Percentiles rank a stretch among this genome's conserved stretches.
These are phyloP conservation scores for Geotrupes spiniger DNA, from an alignment of 2,888 invertebrate genomes.

Conservation along the genomic window DNA sequence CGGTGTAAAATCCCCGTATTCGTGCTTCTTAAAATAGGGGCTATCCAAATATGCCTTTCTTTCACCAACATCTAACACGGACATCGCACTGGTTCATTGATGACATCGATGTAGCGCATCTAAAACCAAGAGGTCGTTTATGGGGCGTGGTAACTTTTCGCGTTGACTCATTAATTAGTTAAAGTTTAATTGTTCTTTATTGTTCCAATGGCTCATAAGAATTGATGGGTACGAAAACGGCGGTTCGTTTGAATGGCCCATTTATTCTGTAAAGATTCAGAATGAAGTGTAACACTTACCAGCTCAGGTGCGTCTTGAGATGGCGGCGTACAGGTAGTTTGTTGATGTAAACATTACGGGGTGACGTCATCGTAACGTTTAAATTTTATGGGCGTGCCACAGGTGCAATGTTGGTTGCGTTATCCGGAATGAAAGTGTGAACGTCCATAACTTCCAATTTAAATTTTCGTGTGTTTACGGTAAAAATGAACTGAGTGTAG, in stretches of 20 bases:
- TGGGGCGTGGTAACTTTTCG: constrained; percentile 8
- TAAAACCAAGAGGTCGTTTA: constrained; percentile 1
- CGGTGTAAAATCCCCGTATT: constrained; percentile 74
- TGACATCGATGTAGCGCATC: constrained; percentile 11
- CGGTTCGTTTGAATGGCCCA: no score
- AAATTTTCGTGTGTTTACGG: no score
- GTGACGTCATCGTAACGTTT: constrained; percentile 16
- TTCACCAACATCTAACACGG: constrained; percentile 58
- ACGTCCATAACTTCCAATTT: no score
- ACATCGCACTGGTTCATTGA: constrained; percentile 50
- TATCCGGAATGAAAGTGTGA: not conserved
- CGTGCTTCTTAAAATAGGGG: constrained; percentile 58
- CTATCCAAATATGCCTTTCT: constrained; percentile 61
- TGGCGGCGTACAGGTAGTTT: constrained; percentile 15
- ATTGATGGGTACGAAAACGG: not conserved
- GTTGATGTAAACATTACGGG: constrained; percentile 15
- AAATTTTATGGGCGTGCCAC: constrained; percentile 13
- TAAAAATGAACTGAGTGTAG: no score
- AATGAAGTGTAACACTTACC: no score
- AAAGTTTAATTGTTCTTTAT: constrained; percentile 1
- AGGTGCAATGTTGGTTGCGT: constrained; percentile 17
- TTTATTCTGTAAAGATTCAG: no score
- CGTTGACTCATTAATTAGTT: constrained; percentile 14
- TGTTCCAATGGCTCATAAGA: no score
- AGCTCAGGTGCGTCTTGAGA: constrained; percentile 10